Base-by-base conservation (phyloP, 2,113 vertebrate species). In the Thinocorus orbignyianus region DNA sequence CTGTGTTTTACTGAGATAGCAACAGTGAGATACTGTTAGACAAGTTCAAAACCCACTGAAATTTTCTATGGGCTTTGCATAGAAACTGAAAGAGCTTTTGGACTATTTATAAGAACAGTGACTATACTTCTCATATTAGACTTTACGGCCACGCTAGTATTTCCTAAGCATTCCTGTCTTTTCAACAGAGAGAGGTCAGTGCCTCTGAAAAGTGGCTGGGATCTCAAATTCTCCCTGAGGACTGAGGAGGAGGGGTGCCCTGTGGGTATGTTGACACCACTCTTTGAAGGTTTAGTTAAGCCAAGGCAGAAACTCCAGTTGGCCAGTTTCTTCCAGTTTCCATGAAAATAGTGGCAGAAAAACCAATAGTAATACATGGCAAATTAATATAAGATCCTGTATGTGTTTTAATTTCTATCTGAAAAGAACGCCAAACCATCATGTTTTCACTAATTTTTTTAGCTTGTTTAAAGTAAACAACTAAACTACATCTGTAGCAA, bases 351-450 rank as follows among this genome's bases (percentile, higher is more conserved):
- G 68, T 19, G 51, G 52, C 46, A 82, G 66, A 69, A 84, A 82
- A 25, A 57, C 2, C 28, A 37, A 5, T 0, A 37, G 24, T 1
- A 30, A 12, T 2, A 73, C 1, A 2, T 17, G n/a, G 44, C 25
- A 81, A 86, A 81, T 30, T 10, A 64, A 31, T 35, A 37, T 8
- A 7, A 85, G 13, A 12, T 16, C 37, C 28, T 41, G 1, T 26
- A 9, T 1, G 1, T 11, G 19, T 60, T 88, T 41, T 42, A 35
- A 4, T 10, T 17, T 68, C 65, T 20, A 64, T 26, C 68, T 68
- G 49, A 26, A 39, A 13, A 0, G 28, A 81, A 39, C 20, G n/a
- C 13, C 55, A 62, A 57, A 24, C 13, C 24, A 5, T 8, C 20
- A 16, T 1, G 8, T 6, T 19, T 17, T n/a, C 61, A 51, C 18